Evolutionary conservation across 2,113 vertebrate species (phyloP).

Genomic region (Ceyx melanurus): DNA sequence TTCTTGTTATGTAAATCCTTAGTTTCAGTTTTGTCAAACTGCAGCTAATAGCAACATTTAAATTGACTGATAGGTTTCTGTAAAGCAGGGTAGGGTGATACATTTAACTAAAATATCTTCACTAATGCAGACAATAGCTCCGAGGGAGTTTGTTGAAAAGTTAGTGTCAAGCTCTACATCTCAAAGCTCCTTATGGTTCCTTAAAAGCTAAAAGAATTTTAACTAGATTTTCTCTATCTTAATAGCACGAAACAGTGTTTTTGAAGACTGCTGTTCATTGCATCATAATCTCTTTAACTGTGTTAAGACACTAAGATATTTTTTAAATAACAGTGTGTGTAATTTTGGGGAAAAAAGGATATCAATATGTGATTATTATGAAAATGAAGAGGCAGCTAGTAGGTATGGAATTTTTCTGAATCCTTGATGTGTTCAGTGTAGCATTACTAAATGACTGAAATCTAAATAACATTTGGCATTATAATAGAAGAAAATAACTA

Average conservation of each 20-base stretch:
- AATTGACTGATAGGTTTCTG: constrained; percentile 56
- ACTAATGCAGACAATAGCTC: constrained; percentile 71
- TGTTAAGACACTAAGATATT: constrained; percentile 70
- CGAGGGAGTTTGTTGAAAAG: constrained; percentile 70
- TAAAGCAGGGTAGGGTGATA: constrained; percentile 63
- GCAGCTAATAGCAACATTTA: constrained; percentile 58
- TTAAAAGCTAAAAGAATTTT: constrained; percentile 76
- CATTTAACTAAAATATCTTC: constrained; percentile 73
- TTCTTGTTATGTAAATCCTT: constrained; percentile 70
- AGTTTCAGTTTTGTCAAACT: constrained; percentile 64
- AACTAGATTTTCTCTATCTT: constrained; percentile 76
- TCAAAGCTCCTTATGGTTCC: constrained; percentile 77
- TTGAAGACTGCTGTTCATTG: constrained; percentile 74
- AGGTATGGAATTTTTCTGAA: constrained; percentile 77
- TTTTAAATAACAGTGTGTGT: constrained; percentile 65
- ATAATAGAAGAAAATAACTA: constrained; percentile 78
- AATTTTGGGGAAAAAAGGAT: constrained; percentile 71
- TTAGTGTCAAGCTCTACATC: constrained; percentile 71
- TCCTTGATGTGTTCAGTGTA: constrained; percentile 77
- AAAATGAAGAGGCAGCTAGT: constrained; percentile 75
- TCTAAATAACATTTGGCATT: constrained; percentile 83
- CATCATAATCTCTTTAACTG: constrained; percentile 78
- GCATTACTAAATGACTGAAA: constrained; percentile 81
- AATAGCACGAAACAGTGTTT: constrained; percentile 67
- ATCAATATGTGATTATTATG: constrained; percentile 75